Conservation (phyloP, 2,888 invertebrate species). For the Mycogona germanica region DNA sequence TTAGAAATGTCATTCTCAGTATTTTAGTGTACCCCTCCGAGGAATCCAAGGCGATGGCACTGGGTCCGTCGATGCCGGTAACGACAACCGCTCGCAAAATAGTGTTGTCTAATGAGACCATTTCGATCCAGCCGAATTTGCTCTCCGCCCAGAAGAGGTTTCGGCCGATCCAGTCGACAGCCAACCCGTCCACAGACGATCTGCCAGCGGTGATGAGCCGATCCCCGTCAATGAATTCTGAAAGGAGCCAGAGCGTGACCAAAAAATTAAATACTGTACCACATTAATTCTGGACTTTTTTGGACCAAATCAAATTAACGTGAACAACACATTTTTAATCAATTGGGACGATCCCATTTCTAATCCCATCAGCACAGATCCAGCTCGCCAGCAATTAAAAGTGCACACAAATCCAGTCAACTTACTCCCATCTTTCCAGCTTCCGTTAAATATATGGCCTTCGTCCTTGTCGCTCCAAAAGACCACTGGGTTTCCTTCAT, state of each 20-base stretch:
- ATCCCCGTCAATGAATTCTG: neutral
- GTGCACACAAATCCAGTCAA: neutral
- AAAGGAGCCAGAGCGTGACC: neutral
- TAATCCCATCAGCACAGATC: neutral
- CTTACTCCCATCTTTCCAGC: constrained; percentile 8
- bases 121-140: constrained; percentile 9
- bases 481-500: neutral
- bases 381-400: neutral
- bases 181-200: constrained; percentile 10
- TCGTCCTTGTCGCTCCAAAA: constrained; percentile 14
- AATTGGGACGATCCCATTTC: too few relatives aligned
- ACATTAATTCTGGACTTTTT: too few relatives aligned
- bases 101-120: neutral
- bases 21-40: constrained; percentile 5
- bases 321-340: neutral
- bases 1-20: too few relatives aligned
- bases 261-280: neutral
- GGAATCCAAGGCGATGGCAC: constrained; percentile 11
- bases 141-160: constrained; percentile 16
- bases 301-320: neutral
- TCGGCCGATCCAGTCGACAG: constrained; percentile 13
- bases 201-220: constrained; percentile 1
- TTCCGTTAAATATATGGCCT: constrained; percentile 4
- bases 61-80: constrained; percentile 3
- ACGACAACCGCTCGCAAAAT: constrained; percentile 2